Conservation (phyloP, 2,888 invertebrate species). For the Leptopilina syphax region DNA sequence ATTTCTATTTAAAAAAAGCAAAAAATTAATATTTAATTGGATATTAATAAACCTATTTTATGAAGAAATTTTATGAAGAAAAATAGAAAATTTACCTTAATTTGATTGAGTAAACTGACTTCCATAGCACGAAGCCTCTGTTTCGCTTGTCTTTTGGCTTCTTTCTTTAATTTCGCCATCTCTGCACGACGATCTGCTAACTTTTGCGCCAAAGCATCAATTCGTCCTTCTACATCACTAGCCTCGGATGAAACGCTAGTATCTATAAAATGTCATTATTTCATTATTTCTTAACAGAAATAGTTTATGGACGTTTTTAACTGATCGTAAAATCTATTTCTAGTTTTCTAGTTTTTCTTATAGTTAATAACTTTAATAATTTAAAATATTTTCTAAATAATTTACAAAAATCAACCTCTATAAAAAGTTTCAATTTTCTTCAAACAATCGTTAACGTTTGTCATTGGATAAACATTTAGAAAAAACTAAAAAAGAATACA, state of each 20-base stretch:
- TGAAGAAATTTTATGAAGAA: not conserved
- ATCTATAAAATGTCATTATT: constrained; percentile 59
- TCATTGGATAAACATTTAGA: no score
- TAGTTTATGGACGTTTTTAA: no score
- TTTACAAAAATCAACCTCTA: no score
- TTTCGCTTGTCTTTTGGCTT: constrained; percentile 72
- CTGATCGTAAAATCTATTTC: no score
- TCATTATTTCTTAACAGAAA: not conserved
- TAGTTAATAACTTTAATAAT: no score
- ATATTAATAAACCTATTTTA: not conserved
- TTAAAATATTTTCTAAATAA: no score
- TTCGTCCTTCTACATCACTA: constrained; percentile 73
- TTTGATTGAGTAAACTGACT: constrained; percentile 73
- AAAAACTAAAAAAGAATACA: no score
- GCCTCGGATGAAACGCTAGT: constrained; percentile 74
- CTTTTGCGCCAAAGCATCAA: constrained; percentile 72
- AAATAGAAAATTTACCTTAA: constrained; percentile 64
- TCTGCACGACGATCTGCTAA: constrained; percentile 72
- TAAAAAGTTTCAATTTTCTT: no score
- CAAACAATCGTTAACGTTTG: no score
- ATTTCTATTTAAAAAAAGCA: constrained; percentile 64
- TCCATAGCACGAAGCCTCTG: constrained; percentile 72
- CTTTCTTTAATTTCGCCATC: constrained; percentile 72
- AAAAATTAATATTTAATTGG: not conserved
- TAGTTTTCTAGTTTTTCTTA: no score